Evolutionary conservation across 2,888 invertebrate species (phyloP).

Genomic region (Pseudoips prasinana): DNA sequence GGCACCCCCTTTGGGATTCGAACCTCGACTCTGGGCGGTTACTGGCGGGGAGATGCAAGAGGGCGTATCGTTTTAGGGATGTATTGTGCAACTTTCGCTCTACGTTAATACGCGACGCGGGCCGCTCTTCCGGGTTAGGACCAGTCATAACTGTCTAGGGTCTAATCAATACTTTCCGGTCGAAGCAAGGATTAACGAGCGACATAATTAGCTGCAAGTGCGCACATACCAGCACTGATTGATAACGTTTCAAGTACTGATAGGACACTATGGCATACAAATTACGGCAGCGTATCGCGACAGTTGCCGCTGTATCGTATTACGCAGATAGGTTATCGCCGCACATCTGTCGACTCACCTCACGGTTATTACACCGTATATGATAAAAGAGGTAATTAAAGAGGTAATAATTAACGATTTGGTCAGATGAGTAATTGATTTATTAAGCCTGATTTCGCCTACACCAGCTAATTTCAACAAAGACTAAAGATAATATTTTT

Average conservation of each 20-base stretch:
- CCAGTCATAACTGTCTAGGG: conserved; percentile 3
- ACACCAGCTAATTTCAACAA: no score
- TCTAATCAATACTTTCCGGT: conserved; percentile 22
- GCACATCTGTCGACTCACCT: conserved; percentile 58
- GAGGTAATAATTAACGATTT: no score
- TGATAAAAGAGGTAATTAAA: conserved; percentile 17
- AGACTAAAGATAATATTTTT: no score
- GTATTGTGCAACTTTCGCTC: no score
- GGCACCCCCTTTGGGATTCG: no score
- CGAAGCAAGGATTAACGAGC: conserved; percentile 21
- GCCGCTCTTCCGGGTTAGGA: no score
- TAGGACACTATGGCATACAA: conserved; percentile 27
- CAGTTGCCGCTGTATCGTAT: conserved; percentile 57
- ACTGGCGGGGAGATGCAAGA: no score
- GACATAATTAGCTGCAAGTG: conserved; percentile 22
- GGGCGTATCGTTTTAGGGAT: no score
- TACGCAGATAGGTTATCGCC: conserved; percentile 59
- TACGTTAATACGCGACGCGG: no score
- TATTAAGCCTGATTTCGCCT: no score
- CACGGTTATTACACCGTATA: conserved; percentile 23
- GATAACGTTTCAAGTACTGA: conserved; percentile 35
- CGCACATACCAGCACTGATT: conserved; percentile 22
- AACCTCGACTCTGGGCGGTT: no score
- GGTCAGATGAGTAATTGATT: no score
- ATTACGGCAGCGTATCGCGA: conserved; percentile 32